Evolutionary conservation across 2,888 invertebrate genomes (phyloP).

Genomic region (Drosophila basisetae): DNA sequence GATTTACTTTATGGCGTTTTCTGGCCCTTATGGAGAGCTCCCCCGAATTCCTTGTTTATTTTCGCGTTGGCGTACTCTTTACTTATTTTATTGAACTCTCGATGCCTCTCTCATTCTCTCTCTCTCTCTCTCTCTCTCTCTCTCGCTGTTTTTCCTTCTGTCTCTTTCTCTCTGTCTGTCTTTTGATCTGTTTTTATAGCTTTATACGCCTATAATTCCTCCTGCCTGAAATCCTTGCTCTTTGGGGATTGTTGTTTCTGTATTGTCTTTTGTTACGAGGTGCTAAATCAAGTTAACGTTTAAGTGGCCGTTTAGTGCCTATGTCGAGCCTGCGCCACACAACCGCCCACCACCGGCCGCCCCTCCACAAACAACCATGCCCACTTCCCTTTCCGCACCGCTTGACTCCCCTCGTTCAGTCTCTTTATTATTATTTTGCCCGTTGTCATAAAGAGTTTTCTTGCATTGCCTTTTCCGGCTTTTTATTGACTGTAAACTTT

Average conservation of each 20-base stretch:
- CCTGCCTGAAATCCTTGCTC: conserved; percentile 38
- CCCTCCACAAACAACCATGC: neutral
- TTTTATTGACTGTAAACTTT: conserved; percentile 75
- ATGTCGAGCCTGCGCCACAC: conserved; percentile 35
- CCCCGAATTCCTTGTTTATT: conserved; percentile 49
- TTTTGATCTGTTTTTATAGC: conserved; percentile 69
- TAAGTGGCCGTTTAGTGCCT: conserved; percentile 81
- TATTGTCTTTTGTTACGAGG: conserved; percentile 67
- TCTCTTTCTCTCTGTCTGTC: conserved; percentile 13
- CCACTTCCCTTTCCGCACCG: neutral
- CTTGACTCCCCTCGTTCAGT: neutral
- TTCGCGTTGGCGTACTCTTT: conserved; percentile 2
- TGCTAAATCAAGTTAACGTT: conserved; percentile 80
- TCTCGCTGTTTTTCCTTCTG: conserved; percentile 5
- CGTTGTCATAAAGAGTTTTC: conserved; percentile 77
- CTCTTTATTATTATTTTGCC: conserved; percentile 68
- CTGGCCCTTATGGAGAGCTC: conserved; percentile 36
- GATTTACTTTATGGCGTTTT: conserved; percentile 56
- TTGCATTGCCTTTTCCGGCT: conserved; percentile 57
- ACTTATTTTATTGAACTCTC: conserved; percentile 47
- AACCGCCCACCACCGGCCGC: neutral
- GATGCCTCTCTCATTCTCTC: conserved; percentile 15
- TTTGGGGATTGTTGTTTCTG: conserved; percentile 30
- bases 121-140: neutral
- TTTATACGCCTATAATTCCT: conserved; percentile 31